A percentile compares a stretch with the other conserved stretches of the same genome.
Conservation (phyloP, 2,888 invertebrate species). For the Cephus pulcher region DNA sequence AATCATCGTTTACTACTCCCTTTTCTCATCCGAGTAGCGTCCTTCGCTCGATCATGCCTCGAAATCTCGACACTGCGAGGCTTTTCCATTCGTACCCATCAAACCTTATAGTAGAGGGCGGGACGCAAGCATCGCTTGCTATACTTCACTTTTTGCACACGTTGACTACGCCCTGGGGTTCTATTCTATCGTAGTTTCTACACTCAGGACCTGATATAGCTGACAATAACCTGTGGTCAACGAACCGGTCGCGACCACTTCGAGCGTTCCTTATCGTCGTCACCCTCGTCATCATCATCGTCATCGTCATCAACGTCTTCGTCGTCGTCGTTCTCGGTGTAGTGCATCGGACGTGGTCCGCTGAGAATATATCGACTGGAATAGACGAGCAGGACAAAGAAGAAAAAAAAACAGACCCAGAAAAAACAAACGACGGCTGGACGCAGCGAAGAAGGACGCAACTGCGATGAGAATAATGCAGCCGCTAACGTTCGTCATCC, state of each 20-base stretch:
- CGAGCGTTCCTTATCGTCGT: too few species aligned
- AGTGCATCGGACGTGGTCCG: too few species aligned
- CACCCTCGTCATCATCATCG: too few species aligned
- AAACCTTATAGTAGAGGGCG: not conserved
- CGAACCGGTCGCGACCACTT: constrained; percentile 22
- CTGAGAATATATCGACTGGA: not conserved
- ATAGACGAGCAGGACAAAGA: not conserved
- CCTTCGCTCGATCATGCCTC: not conserved
- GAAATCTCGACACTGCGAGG: not conserved
- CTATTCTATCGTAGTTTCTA: constrained; percentile 6
- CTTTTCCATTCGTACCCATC: not conserved
- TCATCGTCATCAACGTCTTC: too few species aligned
- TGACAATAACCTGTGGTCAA: constrained; percentile 42
- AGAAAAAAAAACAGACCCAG: not conserved
- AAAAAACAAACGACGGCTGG: too few species aligned
- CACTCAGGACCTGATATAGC: constrained; percentile 40
- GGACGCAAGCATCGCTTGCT: too few species aligned
- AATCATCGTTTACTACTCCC: constrained; percentile 12
- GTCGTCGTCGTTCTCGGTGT: too few species aligned
- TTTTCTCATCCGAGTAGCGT: not conserved
- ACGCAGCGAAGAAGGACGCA: too few species aligned
- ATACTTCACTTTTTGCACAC: too few species aligned
- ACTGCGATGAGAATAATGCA: too few species aligned
- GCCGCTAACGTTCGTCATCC: too few species aligned
- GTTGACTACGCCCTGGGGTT: too few species aligned